phyloP scores from a whole-genome alignment of 2,797 vertebrate species.

The Hirundo rustica region DNA sequence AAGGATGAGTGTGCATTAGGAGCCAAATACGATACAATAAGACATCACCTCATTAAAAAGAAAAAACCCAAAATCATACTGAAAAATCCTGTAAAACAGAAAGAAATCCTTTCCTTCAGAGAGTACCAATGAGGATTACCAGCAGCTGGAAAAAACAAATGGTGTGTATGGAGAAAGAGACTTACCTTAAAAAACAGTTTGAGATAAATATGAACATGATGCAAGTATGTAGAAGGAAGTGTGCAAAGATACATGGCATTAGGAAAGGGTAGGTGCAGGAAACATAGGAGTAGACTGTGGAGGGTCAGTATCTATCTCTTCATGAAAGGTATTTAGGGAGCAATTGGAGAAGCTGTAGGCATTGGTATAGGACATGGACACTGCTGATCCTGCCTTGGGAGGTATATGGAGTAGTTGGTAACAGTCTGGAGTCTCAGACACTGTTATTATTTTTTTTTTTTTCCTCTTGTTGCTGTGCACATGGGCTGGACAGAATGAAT shows the following conservation, averaged over 20 bases:
- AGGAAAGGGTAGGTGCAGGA: not conserved
- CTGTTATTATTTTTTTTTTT: not conserved
- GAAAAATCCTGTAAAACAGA: not conserved
- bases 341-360: not conserved
- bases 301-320: not conserved
- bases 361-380: not conserved
- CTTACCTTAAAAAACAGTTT: not conserved
- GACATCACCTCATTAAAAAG: not conserved
- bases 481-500: not conserved
- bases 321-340: not conserved
- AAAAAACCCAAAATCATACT: not conserved
- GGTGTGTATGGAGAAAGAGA: not conserved
- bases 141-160: not conserved
- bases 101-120: not conserved
- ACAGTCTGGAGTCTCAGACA: not conserved
- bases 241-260: not conserved
- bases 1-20: not conserved
- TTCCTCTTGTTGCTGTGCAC: not conserved
- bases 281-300: not conserved
- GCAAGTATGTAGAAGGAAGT: not conserved
- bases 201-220: not conserved
- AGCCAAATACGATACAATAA: not conserved
- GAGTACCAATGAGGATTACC: not conserved
- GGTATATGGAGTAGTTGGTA: not conserved
- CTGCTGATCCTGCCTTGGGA: not conserved